Evolutionary conservation across 2,797 vertebrate species (phyloP).

Genomic region (Mormyrops attenuatus): DNA sequence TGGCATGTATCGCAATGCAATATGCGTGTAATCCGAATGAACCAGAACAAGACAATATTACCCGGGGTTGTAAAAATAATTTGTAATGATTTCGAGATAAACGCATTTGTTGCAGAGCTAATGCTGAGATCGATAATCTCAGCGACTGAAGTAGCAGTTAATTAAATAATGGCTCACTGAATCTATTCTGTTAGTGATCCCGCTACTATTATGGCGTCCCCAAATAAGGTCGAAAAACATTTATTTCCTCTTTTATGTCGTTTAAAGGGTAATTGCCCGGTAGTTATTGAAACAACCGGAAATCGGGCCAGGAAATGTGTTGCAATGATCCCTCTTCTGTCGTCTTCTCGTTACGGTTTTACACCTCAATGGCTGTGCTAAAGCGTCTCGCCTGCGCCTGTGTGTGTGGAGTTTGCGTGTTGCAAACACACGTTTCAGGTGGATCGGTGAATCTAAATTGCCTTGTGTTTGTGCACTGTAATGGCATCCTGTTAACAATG

Average conservation of each 20-base stretch:
- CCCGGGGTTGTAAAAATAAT: neutral
- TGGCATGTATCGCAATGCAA: neutral
- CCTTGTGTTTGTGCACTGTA: neutral
- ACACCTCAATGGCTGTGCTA: neutral
- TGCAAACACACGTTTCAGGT: neutral
- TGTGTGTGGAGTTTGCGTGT: neutral
- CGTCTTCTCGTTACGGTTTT: neutral
- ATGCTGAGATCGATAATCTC: neutral
- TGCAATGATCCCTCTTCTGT: neutral
- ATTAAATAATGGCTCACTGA: neutral
- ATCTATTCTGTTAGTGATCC: neutral
- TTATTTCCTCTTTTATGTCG: neutral
- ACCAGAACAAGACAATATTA: neutral
- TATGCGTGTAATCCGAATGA: constrained; percentile 6
- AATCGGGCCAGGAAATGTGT: neutral
- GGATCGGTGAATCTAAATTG: neutral
- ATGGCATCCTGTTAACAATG: neutral
- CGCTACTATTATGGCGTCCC: neutral
- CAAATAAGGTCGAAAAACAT: neutral
- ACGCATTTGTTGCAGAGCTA: neutral
- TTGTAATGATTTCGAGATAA: neutral
- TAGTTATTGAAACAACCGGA: constrained; percentile 2
- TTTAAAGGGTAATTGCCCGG: neutral
- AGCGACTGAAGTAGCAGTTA: neutral
- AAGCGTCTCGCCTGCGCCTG: neutral